Evolutionary conservation across 1,140 invertebrate species (phyloP).

Genomic region (Aricia agestis): DNA sequence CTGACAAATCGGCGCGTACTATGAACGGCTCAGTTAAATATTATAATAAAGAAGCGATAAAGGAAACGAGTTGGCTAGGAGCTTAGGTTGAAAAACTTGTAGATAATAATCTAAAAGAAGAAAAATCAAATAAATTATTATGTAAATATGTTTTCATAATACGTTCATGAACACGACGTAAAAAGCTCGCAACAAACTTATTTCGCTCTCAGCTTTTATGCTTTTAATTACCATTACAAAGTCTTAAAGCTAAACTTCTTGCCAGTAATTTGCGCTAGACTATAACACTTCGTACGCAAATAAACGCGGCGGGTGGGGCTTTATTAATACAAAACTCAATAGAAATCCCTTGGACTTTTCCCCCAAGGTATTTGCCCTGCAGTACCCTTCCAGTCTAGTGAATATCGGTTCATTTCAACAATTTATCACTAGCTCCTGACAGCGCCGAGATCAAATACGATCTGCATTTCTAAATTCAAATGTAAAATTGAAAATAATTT

Average conservation of each 20-base stretch:
- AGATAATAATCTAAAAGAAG: no score
- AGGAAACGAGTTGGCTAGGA: no score
- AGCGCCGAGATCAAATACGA: neutral
- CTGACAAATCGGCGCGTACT: no score
- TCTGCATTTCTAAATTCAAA: constrained; percentile 5
- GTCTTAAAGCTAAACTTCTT: neutral
- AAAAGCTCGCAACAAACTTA: no score
- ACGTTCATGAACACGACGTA: no score
- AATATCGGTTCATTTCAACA: constrained; percentile 15
- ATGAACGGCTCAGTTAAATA: no score
- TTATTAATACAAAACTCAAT: constrained; percentile 17
- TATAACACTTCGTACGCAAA: neutral
- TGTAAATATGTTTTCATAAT: no score
- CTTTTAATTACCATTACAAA: constrained; percentile 10
- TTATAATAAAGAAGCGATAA: no score
- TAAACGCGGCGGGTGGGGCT: neutral
- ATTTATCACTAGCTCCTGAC: constrained; percentile 18
- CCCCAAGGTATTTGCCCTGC: constrained; percentile 18
- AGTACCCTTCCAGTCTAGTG: constrained; percentile 17
- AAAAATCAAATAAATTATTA: no score
- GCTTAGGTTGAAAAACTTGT: no score
- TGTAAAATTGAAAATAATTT: constrained; percentile 5
- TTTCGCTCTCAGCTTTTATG: neutral
- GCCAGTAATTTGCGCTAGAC: neutral
- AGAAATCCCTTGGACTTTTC: constrained; percentile 2